Base-by-base conservation (phyloP, 2,797 vertebrate species). In the Podargus strigoides region DNA sequence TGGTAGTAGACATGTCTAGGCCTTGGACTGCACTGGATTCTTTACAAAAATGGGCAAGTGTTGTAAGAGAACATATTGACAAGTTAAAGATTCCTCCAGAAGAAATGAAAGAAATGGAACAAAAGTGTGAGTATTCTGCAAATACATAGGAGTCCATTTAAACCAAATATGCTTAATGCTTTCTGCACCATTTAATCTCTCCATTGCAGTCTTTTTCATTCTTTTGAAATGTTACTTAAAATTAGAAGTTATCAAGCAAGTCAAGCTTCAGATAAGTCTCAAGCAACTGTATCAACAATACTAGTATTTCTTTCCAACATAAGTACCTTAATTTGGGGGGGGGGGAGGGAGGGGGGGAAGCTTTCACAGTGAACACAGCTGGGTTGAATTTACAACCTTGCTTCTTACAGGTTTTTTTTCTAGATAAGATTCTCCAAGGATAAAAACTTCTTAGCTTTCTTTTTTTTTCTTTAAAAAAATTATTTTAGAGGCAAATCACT, bases 1-100 rank as follows among this genome's bases (percentile, higher is more conserved):
- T 99, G 96, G 98, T 98, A 32, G 98, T 99, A 93, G 99, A 99
- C 95, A 99, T 99, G 98, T 99, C 99, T 62, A 98, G 99, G 95
- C 99, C 99, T 37, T 99, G 99, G 99, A 98, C 98, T 92, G 98
- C 99, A 89, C 96, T 99, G 97, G 99, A 99, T 98, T 99, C 99
- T 62, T 98, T 99, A 96, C 99, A 99, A 95, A 99, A 99, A 96
- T 99, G 99, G 99, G 98, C 99, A 59, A 99, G 99, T 47, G 99
- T 99, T 95, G 97, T 99, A 96, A 98, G 99, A 97, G 99, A 99
- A 97, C 99, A 99, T 96, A 98, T 99, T 95, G 99, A 99, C 97
- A 99, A 99, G 97, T 97, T 99, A 95, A 98, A 99, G 97, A 98
- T 99, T 63, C 98, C 99, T 91, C 99, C 99, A 6, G 99, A 99